Percentiles rank a stretch among this genome's conserved stretches.
These are phyloP conservation scores for Heteronetta atricapilla DNA, from an alignment of 2,113 vertebrate species.

Conservation along the genomic window DNA sequence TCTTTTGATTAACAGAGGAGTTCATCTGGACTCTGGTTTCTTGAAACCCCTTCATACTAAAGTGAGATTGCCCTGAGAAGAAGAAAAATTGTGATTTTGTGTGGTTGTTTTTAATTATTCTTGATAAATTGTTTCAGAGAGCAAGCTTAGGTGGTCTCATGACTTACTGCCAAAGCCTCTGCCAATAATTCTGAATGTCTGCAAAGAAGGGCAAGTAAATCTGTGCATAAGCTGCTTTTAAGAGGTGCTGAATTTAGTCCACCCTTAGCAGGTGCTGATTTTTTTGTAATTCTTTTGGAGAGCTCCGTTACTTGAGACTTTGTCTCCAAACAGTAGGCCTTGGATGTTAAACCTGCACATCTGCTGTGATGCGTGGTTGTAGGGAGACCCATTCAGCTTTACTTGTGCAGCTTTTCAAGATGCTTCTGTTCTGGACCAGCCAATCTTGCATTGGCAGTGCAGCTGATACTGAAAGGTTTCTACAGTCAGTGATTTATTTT, in stretches of 20 bases:
- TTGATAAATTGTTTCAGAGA: background rate
- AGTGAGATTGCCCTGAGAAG: background rate
- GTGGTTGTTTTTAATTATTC: background rate
- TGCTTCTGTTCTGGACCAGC: background rate
- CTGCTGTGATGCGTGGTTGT: background rate
- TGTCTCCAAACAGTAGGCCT: background rate
- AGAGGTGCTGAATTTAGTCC: background rate
- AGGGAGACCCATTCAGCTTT: background rate
- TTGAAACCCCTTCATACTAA: background rate
- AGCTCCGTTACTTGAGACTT: background rate
- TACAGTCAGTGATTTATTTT: background rate
- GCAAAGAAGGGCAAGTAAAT: background rate
- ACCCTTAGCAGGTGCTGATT: background rate
- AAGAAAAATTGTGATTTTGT: background rate
- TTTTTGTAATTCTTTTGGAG: background rate
- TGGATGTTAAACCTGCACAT: background rate
- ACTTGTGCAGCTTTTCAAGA: background rate
- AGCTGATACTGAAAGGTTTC: background rate
- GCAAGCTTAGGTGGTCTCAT: background rate
- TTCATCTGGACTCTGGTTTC: background rate
- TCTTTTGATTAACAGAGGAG: background rate
- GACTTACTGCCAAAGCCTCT: background rate
- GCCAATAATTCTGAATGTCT: background rate
- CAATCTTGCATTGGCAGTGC: background rate
- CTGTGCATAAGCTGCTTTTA: background rate